Base-by-base conservation (phyloP, 23 tunicate species). In the Botrylloides violaceus region DNA sequence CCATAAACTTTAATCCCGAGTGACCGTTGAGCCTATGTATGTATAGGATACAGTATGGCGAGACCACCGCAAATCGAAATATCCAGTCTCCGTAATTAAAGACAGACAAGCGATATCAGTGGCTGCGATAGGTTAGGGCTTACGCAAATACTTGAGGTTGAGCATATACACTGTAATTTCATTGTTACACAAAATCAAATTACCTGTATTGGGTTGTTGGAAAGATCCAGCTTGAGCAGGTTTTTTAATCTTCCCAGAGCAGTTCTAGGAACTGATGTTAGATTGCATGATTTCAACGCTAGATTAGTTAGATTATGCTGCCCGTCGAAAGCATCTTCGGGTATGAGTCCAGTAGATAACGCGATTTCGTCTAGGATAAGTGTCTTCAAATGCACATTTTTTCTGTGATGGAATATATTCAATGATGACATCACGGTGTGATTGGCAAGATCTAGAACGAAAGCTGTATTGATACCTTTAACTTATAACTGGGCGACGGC, bases 161-260 rank as follows among this genome's bases (percentile, higher is more conserved):
- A 7, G 53, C 53, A 43, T 43, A 43, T 7, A 7, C 53, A 43
- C 15, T 43, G 53, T 9, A 43, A n/a, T n/a, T n/a, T n/a, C n/a
- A n/a, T n/a, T n/a, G n/a, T n/a, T n/a, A n/a, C n/a, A n/a, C n/a
- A n/a, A n/a, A n/a, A n/a, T n/a, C n/a, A n/a, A 43, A 43, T 7
- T 43, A 68, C 74, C 74, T 43, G 58, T 19, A 68, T 68, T 24
- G 58, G 47, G 37, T 68, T 68, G 24, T 43, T 22, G 5, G 74
- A 68, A 20, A 68, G 58, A 22, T 68, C 74, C 74, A 68, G 37
- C 18, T 31, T 43, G 21, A 32, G 30, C 58, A 68, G 58, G n/a
- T 37, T 68, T 24, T 68, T 43, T 30, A 68, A 32, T 4, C 22
- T 28, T 43, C 49, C 26, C 23, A 68, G 21, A 0, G 74, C 36